Evolutionary conservation across 1,140 invertebrate genomes (phyloP).

Genomic region (Pollicipes pollicipes): DNA sequence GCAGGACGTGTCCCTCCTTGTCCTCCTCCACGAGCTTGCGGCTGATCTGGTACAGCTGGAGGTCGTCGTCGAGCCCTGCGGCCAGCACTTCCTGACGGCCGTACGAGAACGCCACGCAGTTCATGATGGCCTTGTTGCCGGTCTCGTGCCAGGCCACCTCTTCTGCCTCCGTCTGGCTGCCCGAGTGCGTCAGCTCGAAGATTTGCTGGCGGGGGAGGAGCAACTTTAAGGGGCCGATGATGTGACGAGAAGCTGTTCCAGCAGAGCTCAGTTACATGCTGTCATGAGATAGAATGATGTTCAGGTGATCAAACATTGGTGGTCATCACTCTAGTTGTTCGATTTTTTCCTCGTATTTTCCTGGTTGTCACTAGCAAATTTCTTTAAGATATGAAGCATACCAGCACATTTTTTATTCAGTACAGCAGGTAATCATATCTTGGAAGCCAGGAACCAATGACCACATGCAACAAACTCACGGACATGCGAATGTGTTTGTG

Average conservation of each 20-base stretch:
- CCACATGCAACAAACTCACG: background rate
- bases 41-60: constrained; percentile 68
- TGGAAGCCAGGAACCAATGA: too few relatives aligned
- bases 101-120: constrained; percentile 43
- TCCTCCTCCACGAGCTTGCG: constrained; percentile 29
- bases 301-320: too few relatives aligned
- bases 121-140: constrained; percentile 76
- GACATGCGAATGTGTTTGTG: background rate
- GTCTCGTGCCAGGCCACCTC: constrained; percentile 79
- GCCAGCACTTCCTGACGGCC: constrained; percentile 55
- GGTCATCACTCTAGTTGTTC: too few relatives aligned
- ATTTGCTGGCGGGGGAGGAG: constrained; percentile 45
- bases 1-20: background rate
- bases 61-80: constrained; percentile 77
- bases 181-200: constrained; percentile 69
- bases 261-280: too few relatives aligned
- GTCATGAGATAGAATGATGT: too few relatives aligned
- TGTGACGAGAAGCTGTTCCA: too few relatives aligned
- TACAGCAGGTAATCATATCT: too few relatives aligned
- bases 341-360: too few relatives aligned
- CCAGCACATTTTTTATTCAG: too few relatives aligned
- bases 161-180: constrained; percentile 55
- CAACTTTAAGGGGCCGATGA: too few relatives aligned
- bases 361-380: too few relatives aligned
- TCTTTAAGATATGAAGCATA: too few relatives aligned